Base-by-base conservation (phyloP, 2,797 vertebrate species). In the Podarcis lilfordi region DNA sequence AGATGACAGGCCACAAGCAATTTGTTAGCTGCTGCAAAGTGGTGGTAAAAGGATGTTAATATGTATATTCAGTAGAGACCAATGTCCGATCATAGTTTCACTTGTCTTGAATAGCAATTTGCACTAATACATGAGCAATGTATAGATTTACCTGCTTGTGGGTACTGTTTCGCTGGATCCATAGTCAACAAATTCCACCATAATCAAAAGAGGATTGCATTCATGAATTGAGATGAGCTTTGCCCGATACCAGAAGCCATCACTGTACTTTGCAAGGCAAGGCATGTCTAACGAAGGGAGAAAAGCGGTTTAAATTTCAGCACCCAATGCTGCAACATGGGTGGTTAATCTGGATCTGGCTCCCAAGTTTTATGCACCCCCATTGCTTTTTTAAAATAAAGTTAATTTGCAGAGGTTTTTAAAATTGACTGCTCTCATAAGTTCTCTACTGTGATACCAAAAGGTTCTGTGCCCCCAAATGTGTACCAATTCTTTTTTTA, bases 181-280 rank as follows among this genome's bases (percentile, higher is more conserved):
- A 15, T 98, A 99, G 95, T 99, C 99, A 78, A 99, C 97, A 35
- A 99, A 99, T 43, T 98, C 97, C 85, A 99, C 96, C 84, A 99
- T 88, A 90, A 98, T n/a, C 84, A 37, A 93, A 86, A 98, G 55
- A 79, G 98, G 98, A 55, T 97, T 96, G 78, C 96, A 74, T 80
- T 96, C 95, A 94, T 92, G 92, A 94, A 99, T 37, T 8, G 95
- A 96, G 32, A 98, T 88, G 37, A 99, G 87, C 88, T 97, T 97
- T 82, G 98, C 98, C 91, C 99, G 97, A 81, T 99, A 98, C 96
- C 97, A 98, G 32, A 94, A 95, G 2, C 97, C 97, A 92, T 99
- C 98, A 8, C 92, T 95, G 95, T 99, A 99, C 91, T 98, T 95
- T 11, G 97, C 98, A 93, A 99, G 97, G 95, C 99, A 99, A 3